Evolutionary conservation across 2,113 vertebrate genomes (phyloP), one percentile per base, ranked within the genome.

Genomic region (Daphoenositta chrysoptera): DNA sequence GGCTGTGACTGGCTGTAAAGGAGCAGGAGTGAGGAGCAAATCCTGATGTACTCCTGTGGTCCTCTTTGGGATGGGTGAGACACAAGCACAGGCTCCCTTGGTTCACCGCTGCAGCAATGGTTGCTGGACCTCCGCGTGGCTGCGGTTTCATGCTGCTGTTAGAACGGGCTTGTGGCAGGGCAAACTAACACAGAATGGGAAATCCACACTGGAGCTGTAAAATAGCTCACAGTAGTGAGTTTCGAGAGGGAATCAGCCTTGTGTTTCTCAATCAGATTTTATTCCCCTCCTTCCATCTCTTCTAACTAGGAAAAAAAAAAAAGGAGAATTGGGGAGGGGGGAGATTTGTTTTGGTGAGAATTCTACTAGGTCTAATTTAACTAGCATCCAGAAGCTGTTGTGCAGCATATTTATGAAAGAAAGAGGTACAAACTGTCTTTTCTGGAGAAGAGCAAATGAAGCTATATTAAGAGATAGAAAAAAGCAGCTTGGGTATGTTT

Each of bases 1-100:
- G 0, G 0, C 61, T 48, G n/a, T 10, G 66, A 21, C 48, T 53
- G 61, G 21, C 44, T 54, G 31, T 11, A 5, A 1, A 0, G 7
- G 70, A 71, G 69, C 72, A 65, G 47, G 58, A 27, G 18, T 1
- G 39, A 44, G 75, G 76, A 39, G 72, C 15, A 93, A 56, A 45
- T 37, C 61, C 44, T 11, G 8, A 9, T 2, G 23, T 37, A 1
- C 15, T 75, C 7, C 35, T 45, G 51, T 69, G 65, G 27, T 64
- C 61, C 60, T 78, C 21, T 6, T 64, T 0, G 7, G 68, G 19
- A 16, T 37, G 81, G 30, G 27, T 42, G 60, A 42, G 22, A 15
- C 24, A 3, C 22, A 11, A n/a, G 47, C 44, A 10, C 4, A 28
- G 57, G 24, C 20, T 79, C 31, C 42, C 42, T 65, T 0, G 1